Evolutionary conservation across 1,140 invertebrate genomes (phyloP).

Genomic region (Agraylea sexmaculata): DNA sequence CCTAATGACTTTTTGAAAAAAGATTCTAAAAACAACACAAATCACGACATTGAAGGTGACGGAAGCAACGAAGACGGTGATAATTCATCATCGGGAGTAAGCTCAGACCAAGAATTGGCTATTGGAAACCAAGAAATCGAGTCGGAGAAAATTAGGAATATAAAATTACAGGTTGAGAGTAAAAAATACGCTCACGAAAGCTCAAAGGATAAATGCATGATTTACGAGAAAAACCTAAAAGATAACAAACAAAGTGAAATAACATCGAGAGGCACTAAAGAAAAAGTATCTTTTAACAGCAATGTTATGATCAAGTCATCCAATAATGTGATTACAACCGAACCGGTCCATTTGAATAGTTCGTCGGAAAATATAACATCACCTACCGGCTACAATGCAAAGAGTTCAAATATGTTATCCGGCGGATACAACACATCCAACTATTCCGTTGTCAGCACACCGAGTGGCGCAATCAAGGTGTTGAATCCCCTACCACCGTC

Average conservation of each 20-base stretch:
- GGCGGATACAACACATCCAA: constrained; percentile 13
- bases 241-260: constrained; percentile 24
- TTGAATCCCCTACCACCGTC: constrained; percentile 32
- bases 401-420: constrained; percentile 15
- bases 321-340: constrained; percentile 40
- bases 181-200: constrained; percentile 31
- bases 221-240: constrained; percentile 18
- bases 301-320: constrained; percentile 39
- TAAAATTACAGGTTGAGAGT: constrained; percentile 13
- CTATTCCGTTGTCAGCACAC: constrained; percentile 22
- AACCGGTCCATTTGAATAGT: constrained; percentile 30
- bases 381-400: constrained; percentile 28
- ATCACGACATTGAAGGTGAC: constrained; percentile 20
- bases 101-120: constrained; percentile 68
- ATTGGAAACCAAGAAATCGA: constrained; percentile 24
- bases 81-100: constrained; percentile 76
- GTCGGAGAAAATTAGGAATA: constrained; percentile 12
- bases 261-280: constrained; percentile 26
- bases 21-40: constrained; percentile 26
- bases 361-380: constrained; percentile 27
- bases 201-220: constrained; percentile 19
- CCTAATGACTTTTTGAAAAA: constrained; percentile 62
- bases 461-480: constrained; percentile 28
- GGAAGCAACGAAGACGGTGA: constrained; percentile 60
- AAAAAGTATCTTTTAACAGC: constrained; percentile 39